Base-by-base conservation (phyloP, 2,113 vertebrate genomes). In the Talpa occidentalis region DNA sequence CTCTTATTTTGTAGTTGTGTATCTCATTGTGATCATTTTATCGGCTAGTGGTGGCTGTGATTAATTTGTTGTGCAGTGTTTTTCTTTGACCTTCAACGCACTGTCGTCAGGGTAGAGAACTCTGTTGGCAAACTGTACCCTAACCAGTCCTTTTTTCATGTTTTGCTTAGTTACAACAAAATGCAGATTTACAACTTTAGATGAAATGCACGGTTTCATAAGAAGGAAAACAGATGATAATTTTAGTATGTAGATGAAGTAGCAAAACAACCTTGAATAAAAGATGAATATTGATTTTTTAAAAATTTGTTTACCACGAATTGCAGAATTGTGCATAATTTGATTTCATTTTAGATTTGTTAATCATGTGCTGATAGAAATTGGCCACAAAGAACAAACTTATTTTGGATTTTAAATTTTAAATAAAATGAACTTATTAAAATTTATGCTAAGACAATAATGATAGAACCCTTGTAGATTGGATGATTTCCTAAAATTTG, bases 61-160 rank as follows among this genome's bases (percentile, higher is more conserved):
- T 98, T 98, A 98, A 99, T 98, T 99, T 99, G 98, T 98, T 99
- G 98, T 98, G 98, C 97, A 97, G 97, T 97, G 98, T 97, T 98
- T 98, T 97, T 97, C 98, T 98, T 96, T 98, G 98, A 98, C 98
- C 98, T 97, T 98, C 96, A 98, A 96, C 60, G 93, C 94, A 97
- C 98, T 97, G 98, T 98, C 98, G 96, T 98, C 98, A 98, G 98
- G 97, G 97, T 88, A 98, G 98, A 98, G 97, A 98, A 98, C 98
- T 98, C 97, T 98, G 97, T 97, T 95, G 98, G 97, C 97, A 98
- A 98, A 98, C 96, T 96, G 97, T 84, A 97, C 98, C 9, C 97
- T 98, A 97, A 98, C 98, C 97, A 90, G 97, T 94, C 97, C 96
- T 98, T 98, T 98, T 98, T 96, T 97, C 95, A 97, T 98, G 98